Evolutionary conservation across 1,140 invertebrate species (phyloP).

Genomic region (silkworm (Bombyx mori)): ASM3026992v2 NC_085123.1:4622501-4623000

Average conservation of each 20-base stretch:
- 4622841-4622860: background rate
- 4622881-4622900: too few species aligned
- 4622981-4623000: too few species aligned
- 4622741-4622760: conserved; percentile 79
- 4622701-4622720: conserved; percentile 89
- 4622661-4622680: conserved; percentile 91
- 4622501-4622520: too few species aligned
- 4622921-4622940: too few species aligned
- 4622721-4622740: conserved; percentile 91
- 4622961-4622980: too few species aligned
- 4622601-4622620: conserved; percentile 85
- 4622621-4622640: conserved; percentile 92
- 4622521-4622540: too few species aligned
- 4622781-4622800: background rate
- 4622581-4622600: conserved; percentile 82
- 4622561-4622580: background rate
- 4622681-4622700: conserved; percentile 86
- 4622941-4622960: too few species aligned
- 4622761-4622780: background rate
- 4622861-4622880: too few species aligned
- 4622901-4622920: too few species aligned
- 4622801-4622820: background rate
- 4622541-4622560: too few species aligned
- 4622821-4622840: background rate
- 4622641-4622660: conserved; percentile 89